Conservation (phyloP, 2,888 invertebrate genomes). For the Dasysyrphus albostriatus region DNA sequence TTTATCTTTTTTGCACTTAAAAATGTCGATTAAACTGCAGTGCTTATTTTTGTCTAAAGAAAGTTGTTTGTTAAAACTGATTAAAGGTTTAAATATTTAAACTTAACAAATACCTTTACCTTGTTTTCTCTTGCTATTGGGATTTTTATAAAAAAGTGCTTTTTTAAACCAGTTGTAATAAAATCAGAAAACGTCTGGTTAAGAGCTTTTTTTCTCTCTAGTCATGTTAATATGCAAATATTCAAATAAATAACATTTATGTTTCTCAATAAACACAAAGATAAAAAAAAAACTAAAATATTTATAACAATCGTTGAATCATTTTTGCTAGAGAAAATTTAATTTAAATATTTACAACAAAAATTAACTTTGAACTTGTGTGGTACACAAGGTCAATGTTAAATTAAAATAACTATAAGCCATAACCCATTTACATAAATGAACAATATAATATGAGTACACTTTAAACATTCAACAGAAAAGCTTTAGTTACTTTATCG, state of each 20-base stretch:
- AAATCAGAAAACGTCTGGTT: neutral
- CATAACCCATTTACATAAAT: slow-evolving; percentile 58
- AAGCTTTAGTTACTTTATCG: neutral
- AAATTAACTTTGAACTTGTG: slow-evolving; percentile 60
- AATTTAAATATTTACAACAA: neutral
- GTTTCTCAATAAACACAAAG: neutral
- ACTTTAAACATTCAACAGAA: slow-evolving; percentile 10
- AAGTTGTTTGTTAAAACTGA: neutral
- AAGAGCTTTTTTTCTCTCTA: neutral
- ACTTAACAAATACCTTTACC: too few relatives aligned
- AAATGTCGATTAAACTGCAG: neutral
- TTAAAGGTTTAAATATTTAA: neutral
- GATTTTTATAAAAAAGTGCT: neutral
- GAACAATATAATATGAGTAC: slow-evolving; percentile 16
- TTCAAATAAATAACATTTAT: too few relatives aligned
- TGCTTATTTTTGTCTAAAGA: too few relatives aligned
- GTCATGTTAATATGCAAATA: neutral
- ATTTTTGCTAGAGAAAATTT: neutral
- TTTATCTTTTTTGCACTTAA: slow-evolving; percentile 12
- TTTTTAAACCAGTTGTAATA: neutral
- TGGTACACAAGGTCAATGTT: slow-evolving; percentile 60
- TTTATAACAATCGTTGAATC: neutral
- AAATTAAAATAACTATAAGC: slow-evolving; percentile 55
- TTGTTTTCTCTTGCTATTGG: neutral
- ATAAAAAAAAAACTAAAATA: neutral